Percentiles rank a stretch among this genome's conserved stretches.
Conservation (phyloP, 2,888 invertebrate species). For the Stenotaenia linearis region DNA sequence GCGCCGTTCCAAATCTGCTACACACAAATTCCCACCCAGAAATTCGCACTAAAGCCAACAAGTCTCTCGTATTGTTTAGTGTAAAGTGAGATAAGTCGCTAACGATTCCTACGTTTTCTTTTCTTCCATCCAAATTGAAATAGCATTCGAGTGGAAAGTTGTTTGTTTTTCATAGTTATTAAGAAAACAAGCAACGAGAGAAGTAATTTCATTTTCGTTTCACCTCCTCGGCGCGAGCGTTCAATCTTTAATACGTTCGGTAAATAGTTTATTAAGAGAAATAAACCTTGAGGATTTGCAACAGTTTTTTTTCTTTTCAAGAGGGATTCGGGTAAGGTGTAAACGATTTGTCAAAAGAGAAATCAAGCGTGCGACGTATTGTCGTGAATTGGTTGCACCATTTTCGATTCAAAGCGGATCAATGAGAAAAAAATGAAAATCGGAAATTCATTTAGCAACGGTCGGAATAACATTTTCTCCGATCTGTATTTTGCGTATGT, state of each 20-base stretch:
- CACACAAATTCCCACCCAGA: background rate
- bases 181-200: background rate
- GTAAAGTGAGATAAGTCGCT: background rate
- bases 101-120: background rate
- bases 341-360: background rate
- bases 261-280: no score
- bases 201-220: no score
- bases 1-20: background rate
- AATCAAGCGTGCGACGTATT: background rate
- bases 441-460: no score
- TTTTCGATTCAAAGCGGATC: background rate
- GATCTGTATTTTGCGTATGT: no score
- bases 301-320: no score
- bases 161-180: background rate
- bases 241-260: no score
- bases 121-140: background rate
- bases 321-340: background rate
- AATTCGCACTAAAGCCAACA: background rate
- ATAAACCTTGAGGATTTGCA: no score
- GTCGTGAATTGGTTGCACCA: background rate
- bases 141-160: background rate
- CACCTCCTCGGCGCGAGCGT: no score
- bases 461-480: background rate
- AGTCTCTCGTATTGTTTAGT: background rate
- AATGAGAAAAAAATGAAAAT: background rate